Evolutionary conservation across 2,113 vertebrate species (phyloP).

Genomic region (Bucco capensis): DNA sequence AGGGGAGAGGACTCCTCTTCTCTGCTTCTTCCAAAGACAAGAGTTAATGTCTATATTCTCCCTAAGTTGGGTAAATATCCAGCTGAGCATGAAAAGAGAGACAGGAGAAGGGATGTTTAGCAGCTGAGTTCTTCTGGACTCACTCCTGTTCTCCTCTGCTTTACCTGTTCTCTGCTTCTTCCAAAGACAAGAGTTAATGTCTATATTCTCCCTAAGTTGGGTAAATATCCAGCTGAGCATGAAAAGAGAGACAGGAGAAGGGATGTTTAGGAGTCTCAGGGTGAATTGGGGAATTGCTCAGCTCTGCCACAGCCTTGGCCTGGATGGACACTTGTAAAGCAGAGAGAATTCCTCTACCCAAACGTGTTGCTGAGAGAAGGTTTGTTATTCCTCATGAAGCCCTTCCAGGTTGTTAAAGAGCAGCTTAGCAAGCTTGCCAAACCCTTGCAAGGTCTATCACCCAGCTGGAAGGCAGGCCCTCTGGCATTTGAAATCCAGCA

Average conservation of each 20-base stretch:
- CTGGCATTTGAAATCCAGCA: neutral
- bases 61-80: neutral
- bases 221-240: neutral
- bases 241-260: neutral
- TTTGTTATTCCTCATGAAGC: neutral
- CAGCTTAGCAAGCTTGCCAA: neutral
- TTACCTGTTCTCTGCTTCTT: neutral
- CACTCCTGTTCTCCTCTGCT: fast-evolving
- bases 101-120: neutral
- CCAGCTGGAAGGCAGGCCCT: neutral
- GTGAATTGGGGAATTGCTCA: neutral
- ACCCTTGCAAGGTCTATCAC: neutral
- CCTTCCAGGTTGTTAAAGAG: neutral
- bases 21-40: neutral
- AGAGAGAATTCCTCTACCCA: neutral
- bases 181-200: neutral
- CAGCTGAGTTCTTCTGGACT: neutral
- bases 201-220: neutral
- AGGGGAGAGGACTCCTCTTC: neutral
- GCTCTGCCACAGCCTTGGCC: neutral
- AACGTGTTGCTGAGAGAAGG: slow-evolving; percentile 18
- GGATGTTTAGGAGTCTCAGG: neutral
- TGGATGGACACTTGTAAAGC: neutral
- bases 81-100: neutral
- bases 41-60: neutral